Evolutionary conservation across 2,888 invertebrate species (phyloP), one percentile per base, ranked within the genome.

Genomic region (Morpho deidamia): DNA sequence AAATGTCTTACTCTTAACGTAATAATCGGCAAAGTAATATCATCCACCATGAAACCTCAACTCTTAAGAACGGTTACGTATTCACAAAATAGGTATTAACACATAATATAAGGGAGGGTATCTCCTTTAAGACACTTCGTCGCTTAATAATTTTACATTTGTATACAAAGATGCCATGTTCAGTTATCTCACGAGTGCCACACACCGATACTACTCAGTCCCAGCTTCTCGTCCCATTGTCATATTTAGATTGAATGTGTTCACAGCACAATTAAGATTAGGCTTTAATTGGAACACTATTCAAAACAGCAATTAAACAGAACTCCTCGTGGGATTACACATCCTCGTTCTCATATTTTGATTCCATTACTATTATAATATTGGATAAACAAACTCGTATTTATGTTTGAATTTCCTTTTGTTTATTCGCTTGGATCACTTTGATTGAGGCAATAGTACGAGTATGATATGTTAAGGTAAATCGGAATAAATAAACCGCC

Each of bases 171-270:
- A 84, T 80, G 78, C 64, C 72, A 73, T 74, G 72, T 69, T 71
- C 74, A 69, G 84, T 86, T 88, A 88, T 88, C 88, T 82, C 79
- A 71, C 78, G 80, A 75, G 81, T 83, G 83, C 74, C 88, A 87
- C 83, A 76, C 70, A 71, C 76, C 76, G 85, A 85, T 86, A 84
- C 76, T 81, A 84, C 78, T 73, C 73, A 76, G 70, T 78, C 77
- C 76, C 75, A 69, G 68, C 77, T 78, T 72, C 72, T 70, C 66
- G 74, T 78, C 65, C 85, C 74, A 87, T 89, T 89, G 88, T 89
- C 81, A 77, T 84, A 80, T 86, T 85, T 84, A 84, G 86, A 86
- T 87, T 89, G 85, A 86, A 84, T 86, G 78, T 84, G 81, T 74
- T 83, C 83, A 83, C 80, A 82, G 78, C 76, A 76, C 71, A 81